Evolutionary conservation across 2,888 invertebrate genomes (phyloP).

Genomic region (Papilio elwesi): DNA sequence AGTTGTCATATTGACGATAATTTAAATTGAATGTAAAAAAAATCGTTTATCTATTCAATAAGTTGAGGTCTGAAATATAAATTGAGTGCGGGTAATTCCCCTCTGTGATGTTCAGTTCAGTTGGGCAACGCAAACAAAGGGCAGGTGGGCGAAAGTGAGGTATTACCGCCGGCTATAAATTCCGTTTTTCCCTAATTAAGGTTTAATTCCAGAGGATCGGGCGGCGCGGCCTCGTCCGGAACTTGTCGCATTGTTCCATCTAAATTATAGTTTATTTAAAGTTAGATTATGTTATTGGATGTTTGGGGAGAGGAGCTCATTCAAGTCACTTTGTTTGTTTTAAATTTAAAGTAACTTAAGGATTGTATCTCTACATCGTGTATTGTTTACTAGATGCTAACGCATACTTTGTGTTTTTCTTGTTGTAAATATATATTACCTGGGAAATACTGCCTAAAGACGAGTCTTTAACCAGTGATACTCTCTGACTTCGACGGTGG

Average conservation of each 20-base stretch:
- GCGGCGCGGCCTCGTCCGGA: slow-evolving; percentile 41
- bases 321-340: slow-evolving; percentile 11
- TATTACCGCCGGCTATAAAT: slow-evolving; percentile 74
- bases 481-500: too few species aligned
- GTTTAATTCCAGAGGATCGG: slow-evolving; percentile 63
- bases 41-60: not conserved
- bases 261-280: slow-evolving; percentile 47
- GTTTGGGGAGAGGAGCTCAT: slow-evolving; percentile 31
- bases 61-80: not conserved
- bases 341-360: slow-evolving; percentile 13
- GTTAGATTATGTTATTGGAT: slow-evolving; percentile 39
- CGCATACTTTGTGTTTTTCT: not conserved
- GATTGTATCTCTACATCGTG: not conserved
- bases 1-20: too few species aligned
- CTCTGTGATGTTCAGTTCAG: slow-evolving; percentile 24
- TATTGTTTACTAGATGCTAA: slow-evolving; percentile 10
- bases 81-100: slow-evolving; percentile 42
- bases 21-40: not conserved
- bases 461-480: too few species aligned
- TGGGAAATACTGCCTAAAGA: too few species aligned
- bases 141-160: slow-evolving; percentile 63
- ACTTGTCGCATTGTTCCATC: slow-evolving; percentile 44
- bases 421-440: too few species aligned
- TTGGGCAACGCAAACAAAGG: slow-evolving; percentile 59
- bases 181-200: slow-evolving; percentile 82